Evolutionary conservation across 2,797 vertebrate species (phyloP).

Genomic region (Selene dorsalis): DNA sequence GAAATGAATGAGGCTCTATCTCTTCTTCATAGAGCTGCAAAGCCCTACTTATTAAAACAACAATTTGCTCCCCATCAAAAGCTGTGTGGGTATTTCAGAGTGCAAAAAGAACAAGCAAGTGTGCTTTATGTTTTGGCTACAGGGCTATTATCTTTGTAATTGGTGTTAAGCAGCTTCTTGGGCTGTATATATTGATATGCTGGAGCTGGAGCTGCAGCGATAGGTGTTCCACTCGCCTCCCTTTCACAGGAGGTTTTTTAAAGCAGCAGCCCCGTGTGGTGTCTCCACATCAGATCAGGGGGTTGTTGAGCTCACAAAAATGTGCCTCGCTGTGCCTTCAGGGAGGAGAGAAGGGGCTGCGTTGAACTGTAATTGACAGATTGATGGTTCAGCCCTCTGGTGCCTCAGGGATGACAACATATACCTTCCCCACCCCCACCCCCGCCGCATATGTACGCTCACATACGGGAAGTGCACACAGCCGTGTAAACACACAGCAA

Average conservation of each 20-base stretch:
- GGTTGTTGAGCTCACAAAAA: conserved; percentile 44
- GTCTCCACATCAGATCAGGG: conserved; percentile 47
- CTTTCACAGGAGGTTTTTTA: conserved; percentile 14
- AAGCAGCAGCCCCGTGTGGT: conserved; percentile 6
- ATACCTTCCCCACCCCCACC: neutral
- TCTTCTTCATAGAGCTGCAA: conserved; percentile 41
- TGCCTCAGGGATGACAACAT: conserved; percentile 40
- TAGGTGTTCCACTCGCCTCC: neutral
- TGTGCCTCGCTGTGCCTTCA: conserved; percentile 37
- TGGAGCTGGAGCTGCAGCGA: conserved; percentile 23
- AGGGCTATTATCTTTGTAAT: conserved; percentile 60
- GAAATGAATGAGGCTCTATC: conserved; percentile 43
- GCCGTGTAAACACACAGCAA: conserved; percentile 1
- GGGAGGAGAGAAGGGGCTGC: conserved; percentile 35
- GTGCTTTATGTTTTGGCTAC: conserved; percentile 48
- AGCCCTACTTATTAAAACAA: conserved; percentile 48
- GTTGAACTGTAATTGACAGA: conserved; percentile 66
- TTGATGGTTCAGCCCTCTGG: conserved; percentile 60
- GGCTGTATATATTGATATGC: conserved; percentile 55
- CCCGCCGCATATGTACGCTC: neutral
- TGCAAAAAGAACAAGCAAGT: conserved; percentile 21
- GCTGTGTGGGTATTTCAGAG: conserved; percentile 23
- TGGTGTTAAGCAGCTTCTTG: conserved; percentile 63
- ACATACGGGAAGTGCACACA: conserved; percentile 13
- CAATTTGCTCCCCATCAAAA: conserved; percentile 38